Base-by-base conservation (phyloP, 2,888 invertebrate genomes). In the Scaptomyza cyrtandrae region DNA sequence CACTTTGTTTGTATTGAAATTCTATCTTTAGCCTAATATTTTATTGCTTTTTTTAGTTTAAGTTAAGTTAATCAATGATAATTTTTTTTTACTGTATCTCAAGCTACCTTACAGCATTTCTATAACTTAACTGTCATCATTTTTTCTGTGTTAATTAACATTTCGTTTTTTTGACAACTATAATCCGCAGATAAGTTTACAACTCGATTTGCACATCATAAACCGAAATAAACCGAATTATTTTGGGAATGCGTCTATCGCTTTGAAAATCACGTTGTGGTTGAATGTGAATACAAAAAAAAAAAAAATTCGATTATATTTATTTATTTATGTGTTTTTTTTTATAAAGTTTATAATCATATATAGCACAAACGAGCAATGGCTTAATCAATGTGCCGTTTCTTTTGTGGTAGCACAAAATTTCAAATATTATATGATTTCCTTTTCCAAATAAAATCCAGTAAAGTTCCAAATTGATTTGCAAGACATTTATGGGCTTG, bases 191-290 rank as follows among this genome's bases (percentile, higher is more conserved):
- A 24, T 16, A 19, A 66, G 62, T 59, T 60, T 57, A 14, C 57
- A 71, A 44, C 41, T 69, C 24, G 62, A 62, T 52, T 78, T 63
- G 66, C 82, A 78, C 71, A 67, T 82, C 68, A 59, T 82, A 85
- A 82, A 81, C 57, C 52, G 46, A 41, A 71, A 59, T 82, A 85
- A 82, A 81, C 57, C 52, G 46, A 41, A 71, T 64, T 48, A 80
- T 64, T 66, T 72, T 39, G 13, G 39, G 60, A 19, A 54, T 81
- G 76, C 80, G 86, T 85, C 14, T 55, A 56, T 56, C 35, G 55
- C 52, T 41, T 41, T 11, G 11, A 24, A n/a, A 19, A 53, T 59
- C 81, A 81, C 71, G 83, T 50, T 52, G 44, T 11, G 13, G 13
- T 37, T n/a, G 61, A 75, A 64, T 81, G 85, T 7, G 46, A 43